A percentile compares a stretch with the other conserved stretches of the same genome.
Conservation (phyloP, 2,797 vertebrate genomes). For the Eulemur mongoz region DNA sequence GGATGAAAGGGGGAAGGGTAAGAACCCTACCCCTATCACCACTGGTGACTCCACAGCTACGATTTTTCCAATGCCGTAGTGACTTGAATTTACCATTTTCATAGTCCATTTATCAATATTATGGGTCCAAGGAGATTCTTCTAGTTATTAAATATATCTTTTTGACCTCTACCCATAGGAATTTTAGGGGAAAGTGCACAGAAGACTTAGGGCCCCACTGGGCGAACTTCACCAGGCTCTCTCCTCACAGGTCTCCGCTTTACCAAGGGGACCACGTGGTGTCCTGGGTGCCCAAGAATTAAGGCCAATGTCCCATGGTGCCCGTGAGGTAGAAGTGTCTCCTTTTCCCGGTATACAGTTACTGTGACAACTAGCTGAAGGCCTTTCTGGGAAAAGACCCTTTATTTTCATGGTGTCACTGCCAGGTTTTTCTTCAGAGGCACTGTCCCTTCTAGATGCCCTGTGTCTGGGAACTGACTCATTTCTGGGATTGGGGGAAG, state of each 20-base stretch:
- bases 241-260: neutral
- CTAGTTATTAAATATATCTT: too few relatives aligned
- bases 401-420: neutral
- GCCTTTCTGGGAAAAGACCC: fast-evolving
- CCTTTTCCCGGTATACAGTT: too few relatives aligned
- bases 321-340: fast-evolving
- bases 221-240: neutral
- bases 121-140: neutral
- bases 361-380: neutral
- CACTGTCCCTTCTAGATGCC: neutral
- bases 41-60: fast-evolving
- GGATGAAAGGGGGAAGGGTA: fast-evolving
- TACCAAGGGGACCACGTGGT: fast-evolving
- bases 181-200: neutral
- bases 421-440: neutral
- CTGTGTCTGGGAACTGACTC: neutral
- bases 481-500: neutral
- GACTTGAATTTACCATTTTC: neutral
- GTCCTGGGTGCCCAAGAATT: neutral
- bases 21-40: fast-evolving
- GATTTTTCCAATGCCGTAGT: too few relatives aligned
- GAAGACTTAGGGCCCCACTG: neutral
- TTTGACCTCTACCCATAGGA: neutral
- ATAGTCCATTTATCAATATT: too few relatives aligned
- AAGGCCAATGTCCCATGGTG: neutral